Conservation (phyloP, 2,888 invertebrate genomes). For the Gnatocerus cornutus region DNA sequence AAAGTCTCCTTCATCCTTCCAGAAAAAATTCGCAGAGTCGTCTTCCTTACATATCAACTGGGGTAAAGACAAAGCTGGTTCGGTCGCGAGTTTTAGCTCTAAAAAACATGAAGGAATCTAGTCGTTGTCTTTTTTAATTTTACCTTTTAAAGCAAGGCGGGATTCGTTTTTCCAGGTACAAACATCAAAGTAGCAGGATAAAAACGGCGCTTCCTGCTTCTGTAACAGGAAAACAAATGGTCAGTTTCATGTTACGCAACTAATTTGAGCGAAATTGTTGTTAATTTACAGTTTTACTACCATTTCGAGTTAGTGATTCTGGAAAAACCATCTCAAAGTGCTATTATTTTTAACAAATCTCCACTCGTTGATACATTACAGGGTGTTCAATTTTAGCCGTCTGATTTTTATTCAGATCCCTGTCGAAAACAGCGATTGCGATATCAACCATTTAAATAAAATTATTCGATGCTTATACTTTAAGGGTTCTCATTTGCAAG, state of each 20-base stretch:
- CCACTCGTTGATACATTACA: no score
- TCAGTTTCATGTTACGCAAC: no score
- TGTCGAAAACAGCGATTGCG: background rate
- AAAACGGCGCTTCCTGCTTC: background rate
- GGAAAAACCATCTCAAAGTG: no score
- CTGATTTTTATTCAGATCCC: no score
- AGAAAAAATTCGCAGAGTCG: background rate
- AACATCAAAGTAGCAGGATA: background rate
- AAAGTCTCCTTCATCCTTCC: slow-evolving; percentile 1
- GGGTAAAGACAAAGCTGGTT: background rate
- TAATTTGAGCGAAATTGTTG: no score
- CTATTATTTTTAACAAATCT: no score
- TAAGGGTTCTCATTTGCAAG: slow-evolving; percentile 33
- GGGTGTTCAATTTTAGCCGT: no score
- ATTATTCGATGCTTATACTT: slow-evolving; percentile 26
- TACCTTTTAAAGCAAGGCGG: background rate
- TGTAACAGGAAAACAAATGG: background rate
- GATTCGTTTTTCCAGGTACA: background rate
- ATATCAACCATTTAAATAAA: slow-evolving; percentile 12
- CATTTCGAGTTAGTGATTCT: no score
- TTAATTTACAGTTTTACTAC: no score
- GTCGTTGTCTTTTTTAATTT: background rate
- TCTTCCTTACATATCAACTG: slow-evolving; percentile 11
- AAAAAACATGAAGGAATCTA: background rate
- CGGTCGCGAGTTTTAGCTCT: background rate